phyloP scores from a whole-genome alignment of 2,113 vertebrate species.

The Copsychus sechellarum region DNA sequence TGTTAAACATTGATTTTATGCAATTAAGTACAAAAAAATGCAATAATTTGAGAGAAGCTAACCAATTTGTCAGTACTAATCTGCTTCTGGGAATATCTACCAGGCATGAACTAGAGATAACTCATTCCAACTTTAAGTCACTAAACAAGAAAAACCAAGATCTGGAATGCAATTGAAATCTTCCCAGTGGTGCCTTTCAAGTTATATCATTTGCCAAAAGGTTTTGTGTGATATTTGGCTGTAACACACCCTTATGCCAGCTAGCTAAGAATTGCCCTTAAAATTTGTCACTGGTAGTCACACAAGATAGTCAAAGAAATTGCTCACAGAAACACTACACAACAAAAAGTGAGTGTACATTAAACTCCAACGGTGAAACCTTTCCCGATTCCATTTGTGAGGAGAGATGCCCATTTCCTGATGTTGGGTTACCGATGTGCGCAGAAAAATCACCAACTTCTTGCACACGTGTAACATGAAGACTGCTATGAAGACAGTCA shows the following conservation, averaged over 20 bases:
- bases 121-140: background rate
- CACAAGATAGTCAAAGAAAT: background rate
- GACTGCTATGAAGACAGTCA: background rate
- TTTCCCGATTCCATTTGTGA: background rate
- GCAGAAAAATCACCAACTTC: background rate
- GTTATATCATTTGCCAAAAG: background rate
- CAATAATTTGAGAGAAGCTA: background rate
- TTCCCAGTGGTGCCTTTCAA: background rate
- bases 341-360: background rate
- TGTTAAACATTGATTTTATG: background rate
- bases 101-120: background rate
- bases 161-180: background rate
- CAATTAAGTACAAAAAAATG: background rate
- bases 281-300: background rate
- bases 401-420: background rate
- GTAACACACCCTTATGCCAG: background rate
- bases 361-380: background rate
- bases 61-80: background rate
- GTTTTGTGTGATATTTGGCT: background rate
- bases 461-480: rapidly evolving
- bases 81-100: background rate
- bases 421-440: background rate
- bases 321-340: background rate
- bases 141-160: background rate
- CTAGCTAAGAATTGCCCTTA: background rate